Base-by-base conservation (phyloP, 2,113 vertebrate genomes). In the Lepus europaeus region DNA sequence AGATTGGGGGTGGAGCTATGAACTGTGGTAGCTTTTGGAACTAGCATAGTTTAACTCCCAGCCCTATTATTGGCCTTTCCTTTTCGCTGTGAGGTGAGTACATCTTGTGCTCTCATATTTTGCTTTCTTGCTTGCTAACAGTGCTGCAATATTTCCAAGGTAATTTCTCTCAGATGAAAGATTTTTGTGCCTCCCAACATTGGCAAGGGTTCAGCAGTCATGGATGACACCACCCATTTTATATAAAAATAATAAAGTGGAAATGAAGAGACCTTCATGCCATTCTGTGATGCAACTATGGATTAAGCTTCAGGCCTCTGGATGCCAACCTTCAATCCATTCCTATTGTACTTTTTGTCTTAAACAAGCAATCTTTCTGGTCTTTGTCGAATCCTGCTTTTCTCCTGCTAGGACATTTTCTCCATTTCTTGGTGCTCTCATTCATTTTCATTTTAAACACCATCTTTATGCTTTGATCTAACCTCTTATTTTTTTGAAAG, bases 391-490 rank as follows among this genome's bases (percentile, higher is more conserved):
- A 61, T 63, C 29, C 49, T 78, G 22, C 23, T 68, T 88, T 36
- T 53, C 20, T 64, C 56, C 59, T 1, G 2, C 20, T 31, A 83
- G 3, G 45, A 84, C 8, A 1, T 88, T 79, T 83, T 80, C 36
- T 83, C 33, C 25, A 11, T 79, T 89, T 59, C 33, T 87, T 89
- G 59, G 16, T 76, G 68, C 82, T 82, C 39, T 74, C 22, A 12
- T 31, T 80, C 20, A 70, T 29, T 77, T 88, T 33, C 25, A 36
- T 66, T 91, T 92, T 70, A 70, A 95, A 69, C 39, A 77, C 70
- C 11, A 59, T 45, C 69, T 93, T 17, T 66, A 66, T 87, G 70
- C 49, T 19, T 87, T 86, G 80, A 86, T 68, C 20, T 78, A 78
- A 82, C 23, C 76, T 89, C n/a, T 59, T 59, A 19, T 59, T 14